Evolutionary conservation across 2,113 vertebrate genomes (phyloP), one percentile per base, ranked within the genome.

Genomic region (Poicephalus meyeri): DNA sequence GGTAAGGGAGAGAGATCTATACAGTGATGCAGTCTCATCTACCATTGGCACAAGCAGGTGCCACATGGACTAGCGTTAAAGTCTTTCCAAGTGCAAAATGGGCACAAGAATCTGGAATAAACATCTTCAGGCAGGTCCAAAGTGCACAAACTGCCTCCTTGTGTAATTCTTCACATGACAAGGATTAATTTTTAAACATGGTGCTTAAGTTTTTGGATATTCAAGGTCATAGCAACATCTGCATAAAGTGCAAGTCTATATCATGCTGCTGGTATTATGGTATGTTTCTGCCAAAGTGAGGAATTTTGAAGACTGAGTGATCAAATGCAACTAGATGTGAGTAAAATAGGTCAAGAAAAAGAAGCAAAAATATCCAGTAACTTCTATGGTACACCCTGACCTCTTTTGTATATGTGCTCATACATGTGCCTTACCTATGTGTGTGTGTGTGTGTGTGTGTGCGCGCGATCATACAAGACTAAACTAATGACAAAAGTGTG

Each of bases 301-400:
- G 6, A 11, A 37, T 88, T 73, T 33, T 25, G 52, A 73, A 78
- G 37, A 41, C 13, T 64, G 31, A 31, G 9, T 77, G 33, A 28
- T 42, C 26, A 64, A 50, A 5, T 77, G 46, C 17, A 1, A 31
- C 11, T 69, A 42, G 35, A 35, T 41, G 24, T 35, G 12, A n/a
- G 13, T 63, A 76, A 80, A 86, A 52, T 19, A 65, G 14, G 14
- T 31, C 17, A 65, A 69, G 16, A 61, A 55, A 33, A 39, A 68
- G 5, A 1, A 46, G 12, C 24, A 44, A 56, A 18, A 17, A 1
- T 1, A 12, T 35, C 6, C 13, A 46, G 3, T 55, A 65, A 33
- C 7, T 77, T 83, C 44, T 64, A 50, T 8, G 42, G 14, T n/a
- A 7, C 39, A 13, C 18, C 26, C 39, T 56, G 53, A 42, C 18